Conservation (phyloP, 2,113 vertebrate genomes). For the Illadopsis cleaveri region DNA sequence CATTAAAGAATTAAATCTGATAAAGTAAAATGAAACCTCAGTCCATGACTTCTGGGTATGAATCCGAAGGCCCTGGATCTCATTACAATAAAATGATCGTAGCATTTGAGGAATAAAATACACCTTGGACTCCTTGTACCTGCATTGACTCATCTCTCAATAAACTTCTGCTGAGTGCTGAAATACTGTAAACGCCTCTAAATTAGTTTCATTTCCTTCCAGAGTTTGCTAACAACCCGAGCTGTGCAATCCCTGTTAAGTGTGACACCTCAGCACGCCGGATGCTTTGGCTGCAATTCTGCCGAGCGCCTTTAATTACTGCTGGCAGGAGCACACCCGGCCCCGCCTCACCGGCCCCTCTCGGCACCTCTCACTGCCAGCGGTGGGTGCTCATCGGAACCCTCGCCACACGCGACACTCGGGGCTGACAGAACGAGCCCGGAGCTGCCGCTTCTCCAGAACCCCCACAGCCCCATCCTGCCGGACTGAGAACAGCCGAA, state of each 20-base stretch:
- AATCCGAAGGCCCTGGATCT: neutral
- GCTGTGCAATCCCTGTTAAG: too few relatives aligned
- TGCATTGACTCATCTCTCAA: neutral
- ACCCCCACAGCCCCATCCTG: neutral
- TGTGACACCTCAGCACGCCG: neutral
- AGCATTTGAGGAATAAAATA: neutral
- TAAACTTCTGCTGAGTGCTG: neutral
- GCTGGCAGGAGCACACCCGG: fast-evolving
- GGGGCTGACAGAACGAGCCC: neutral
- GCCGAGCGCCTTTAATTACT: fast-evolving
- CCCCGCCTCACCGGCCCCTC: neutral
- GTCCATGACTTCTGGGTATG: neutral
- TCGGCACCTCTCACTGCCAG: fast-evolving
- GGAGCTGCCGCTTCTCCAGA: neutral
- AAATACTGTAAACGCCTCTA: neutral
- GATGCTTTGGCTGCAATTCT: neutral
- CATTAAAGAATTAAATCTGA: neutral
- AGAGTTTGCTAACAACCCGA: neutral
- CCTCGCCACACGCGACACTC: fast-evolving
- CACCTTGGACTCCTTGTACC: neutral
- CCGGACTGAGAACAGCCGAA: neutral
- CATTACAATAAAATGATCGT: fast-evolving
- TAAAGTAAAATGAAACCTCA: neutral
- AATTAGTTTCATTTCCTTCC: neutral
- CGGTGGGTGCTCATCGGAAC: fast-evolving